These are phyloP conservation scores for Serranus cabrilla DNA, from an alignment of 2,797 vertebrate genomes.

Conservation along the genomic window DNA sequence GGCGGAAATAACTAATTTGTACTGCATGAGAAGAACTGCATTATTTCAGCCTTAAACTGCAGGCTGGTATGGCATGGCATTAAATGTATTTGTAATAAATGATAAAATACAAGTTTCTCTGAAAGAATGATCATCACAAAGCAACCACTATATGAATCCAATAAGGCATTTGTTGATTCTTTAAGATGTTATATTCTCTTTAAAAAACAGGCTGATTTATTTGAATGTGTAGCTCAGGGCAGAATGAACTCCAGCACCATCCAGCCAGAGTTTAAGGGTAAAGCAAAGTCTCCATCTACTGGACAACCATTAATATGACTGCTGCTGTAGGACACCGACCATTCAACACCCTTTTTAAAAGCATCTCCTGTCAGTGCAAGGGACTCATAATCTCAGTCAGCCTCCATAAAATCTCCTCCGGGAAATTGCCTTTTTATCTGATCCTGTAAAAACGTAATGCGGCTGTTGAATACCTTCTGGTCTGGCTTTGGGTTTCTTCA, in stretches of 20 bases:
- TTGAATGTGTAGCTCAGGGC: background rate
- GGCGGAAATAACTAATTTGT: too few relatives aligned
- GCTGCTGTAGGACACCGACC: background rate
- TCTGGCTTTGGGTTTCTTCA: slow-evolving; percentile 96
- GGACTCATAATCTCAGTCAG: background rate
- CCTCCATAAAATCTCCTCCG: background rate
- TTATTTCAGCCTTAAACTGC: too few relatives aligned
- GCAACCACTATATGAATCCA: background rate
- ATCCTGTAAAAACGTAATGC: background rate
- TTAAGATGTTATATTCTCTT: background rate
- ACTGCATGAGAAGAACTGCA: too few relatives aligned
- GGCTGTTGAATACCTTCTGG: slow-evolving; percentile 91
- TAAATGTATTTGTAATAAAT: too few relatives aligned
- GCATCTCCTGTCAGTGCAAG: background rate
- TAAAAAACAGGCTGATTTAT: background rate
- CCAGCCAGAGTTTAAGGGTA: slow-evolving; percentile 10
- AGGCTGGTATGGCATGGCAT: too few relatives aligned
- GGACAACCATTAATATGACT: slow-evolving; percentile 51
- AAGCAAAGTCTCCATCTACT: slow-evolving; percentile 77
- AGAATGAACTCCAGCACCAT: background rate
- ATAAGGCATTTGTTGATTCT: background rate
- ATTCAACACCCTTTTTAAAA: background rate
- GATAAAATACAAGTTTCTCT: background rate
- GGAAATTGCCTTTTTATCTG: background rate
- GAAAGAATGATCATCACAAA: background rate